Evolutionary conservation across 2,888 invertebrate genomes (phyloP), one percentile per base, ranked within the genome.

Genomic region (Hofmannophila pseudospretella): DNA sequence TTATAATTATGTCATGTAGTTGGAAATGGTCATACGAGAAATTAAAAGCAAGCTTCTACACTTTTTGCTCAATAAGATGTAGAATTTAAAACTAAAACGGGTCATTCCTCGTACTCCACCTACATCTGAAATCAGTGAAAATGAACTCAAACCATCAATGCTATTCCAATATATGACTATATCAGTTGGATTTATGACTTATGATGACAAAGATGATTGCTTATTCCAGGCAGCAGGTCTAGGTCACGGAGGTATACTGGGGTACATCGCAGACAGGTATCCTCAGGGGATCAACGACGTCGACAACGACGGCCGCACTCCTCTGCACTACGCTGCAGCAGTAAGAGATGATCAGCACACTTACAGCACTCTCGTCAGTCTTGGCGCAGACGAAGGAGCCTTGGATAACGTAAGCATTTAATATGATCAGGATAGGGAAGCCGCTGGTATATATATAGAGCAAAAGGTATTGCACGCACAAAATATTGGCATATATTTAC

Each of bases 311-410:
- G 96, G 96, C 12, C 89, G 95, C 49, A 96, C 96, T 0, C 93
- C 97, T 0, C 78, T 97, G 32, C 97, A 97, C 77, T 97, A 95
- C 76, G 94, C 96, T 0, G 95, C 95, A 1, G 89, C 93, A 8
- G 86, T 92, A 13, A 93, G 93, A 66, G 95, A 96, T 56, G 93
- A 93, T 36, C 92, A 91, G 46, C 89, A 91, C 48, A 92, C 93
- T 58, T 96, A 92, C 63, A 91, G 94, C 57, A 90, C 94, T 36
- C 88, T 98, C 7, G 89, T 94, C 20, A 91, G 91, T 48, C 89
- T 93, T 13, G 97, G 97, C 19, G 95, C 96, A 11, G 95, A 96
- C 58, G 94, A 96, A 74, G 92, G 92, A 47, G 89, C 91, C 37
- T 80, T 93, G 26, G 97, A 98, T 73, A 93, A 93, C 75, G 97